These are phyloP conservation scores for Polypterus bichir DNA, from an alignment of 2,113 vertebrate genomes.

Conservation along the genomic window DNA sequence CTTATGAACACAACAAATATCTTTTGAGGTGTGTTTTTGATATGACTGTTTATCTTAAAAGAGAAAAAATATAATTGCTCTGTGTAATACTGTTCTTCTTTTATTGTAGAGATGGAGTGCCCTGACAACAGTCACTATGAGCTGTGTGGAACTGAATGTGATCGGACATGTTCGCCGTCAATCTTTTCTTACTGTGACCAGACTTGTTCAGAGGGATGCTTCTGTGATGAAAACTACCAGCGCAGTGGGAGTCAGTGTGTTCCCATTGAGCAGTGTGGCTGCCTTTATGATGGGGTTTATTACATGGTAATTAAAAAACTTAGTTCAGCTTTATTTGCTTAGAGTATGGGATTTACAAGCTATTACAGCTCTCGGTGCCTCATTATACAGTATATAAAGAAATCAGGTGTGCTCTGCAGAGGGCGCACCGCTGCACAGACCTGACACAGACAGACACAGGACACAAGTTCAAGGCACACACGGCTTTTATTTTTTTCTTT, in stretches of 20 bases:
- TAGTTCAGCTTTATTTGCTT: no score
- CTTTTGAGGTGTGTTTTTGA: no score
- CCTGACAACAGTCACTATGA: conserved; percentile 44
- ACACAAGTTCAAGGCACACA: no score
- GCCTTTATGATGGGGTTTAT: conserved; percentile 39
- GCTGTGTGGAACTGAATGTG: conserved; percentile 34
- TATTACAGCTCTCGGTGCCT: no score
- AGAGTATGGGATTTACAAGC: no score
- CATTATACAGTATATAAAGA: no score
- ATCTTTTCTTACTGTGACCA: conserved; percentile 23
- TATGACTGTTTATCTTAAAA: no score
- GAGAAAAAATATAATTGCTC: background rate
- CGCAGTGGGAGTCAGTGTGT: conserved; percentile 45
- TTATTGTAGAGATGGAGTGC: conserved; percentile 27
- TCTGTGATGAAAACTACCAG: conserved; percentile 40
- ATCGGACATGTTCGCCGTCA: conserved; percentile 31
- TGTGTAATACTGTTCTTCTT: background rate
- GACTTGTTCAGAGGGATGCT: conserved; percentile 43
- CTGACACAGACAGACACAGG: no score
- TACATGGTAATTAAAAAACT: conserved; percentile 19
- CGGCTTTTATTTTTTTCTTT: no score
- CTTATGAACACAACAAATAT: no score
- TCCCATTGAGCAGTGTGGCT: conserved; percentile 44
- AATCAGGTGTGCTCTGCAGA: no score
- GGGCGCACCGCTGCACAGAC: no score